phyloP scores from a whole-genome alignment of 2,113 vertebrate genomes.

The Blennius ocellaris region DNA sequence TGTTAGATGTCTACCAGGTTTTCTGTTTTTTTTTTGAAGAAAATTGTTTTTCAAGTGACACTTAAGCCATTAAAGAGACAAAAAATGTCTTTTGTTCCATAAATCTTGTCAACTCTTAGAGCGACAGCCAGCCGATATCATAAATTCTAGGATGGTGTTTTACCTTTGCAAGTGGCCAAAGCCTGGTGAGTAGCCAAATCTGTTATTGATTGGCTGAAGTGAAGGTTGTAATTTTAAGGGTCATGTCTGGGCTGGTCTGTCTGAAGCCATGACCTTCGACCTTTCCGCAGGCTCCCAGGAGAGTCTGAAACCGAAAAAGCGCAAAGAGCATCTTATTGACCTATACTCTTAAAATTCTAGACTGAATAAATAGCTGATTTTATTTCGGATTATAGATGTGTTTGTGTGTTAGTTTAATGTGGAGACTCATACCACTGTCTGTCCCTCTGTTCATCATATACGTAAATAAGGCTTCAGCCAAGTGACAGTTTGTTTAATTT shows the following conservation, averaged over 20 bases:
- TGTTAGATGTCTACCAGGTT: not conserved
- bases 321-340: not conserved
- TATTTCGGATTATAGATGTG: no score
- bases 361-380: no score
- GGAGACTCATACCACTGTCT: no score
- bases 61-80: not conserved
- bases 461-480: no score
- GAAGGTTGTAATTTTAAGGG: conserved; percentile 41
- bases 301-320: conserved; percentile 14
- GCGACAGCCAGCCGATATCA: no score
- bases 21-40: no score
- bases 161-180: not conserved
- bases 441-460: no score
- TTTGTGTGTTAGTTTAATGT: no score
- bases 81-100: not conserved
- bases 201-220: conserved; percentile 41
- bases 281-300: conserved; percentile 16
- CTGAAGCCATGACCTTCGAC: conserved; percentile 56
- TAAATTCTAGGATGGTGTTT: not conserved
- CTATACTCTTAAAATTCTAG: no score
- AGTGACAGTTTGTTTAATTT: no score
- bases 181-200: conserved; percentile 1
- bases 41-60: not conserved
- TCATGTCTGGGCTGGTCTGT: conserved; percentile 56
- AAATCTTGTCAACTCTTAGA: no score